Percentiles rank a stretch among this genome's conserved stretches.
These are phyloP conservation scores for Argyra leucocephala DNA, from an alignment of 2,888 invertebrate species.

Conservation along the genomic window DNA sequence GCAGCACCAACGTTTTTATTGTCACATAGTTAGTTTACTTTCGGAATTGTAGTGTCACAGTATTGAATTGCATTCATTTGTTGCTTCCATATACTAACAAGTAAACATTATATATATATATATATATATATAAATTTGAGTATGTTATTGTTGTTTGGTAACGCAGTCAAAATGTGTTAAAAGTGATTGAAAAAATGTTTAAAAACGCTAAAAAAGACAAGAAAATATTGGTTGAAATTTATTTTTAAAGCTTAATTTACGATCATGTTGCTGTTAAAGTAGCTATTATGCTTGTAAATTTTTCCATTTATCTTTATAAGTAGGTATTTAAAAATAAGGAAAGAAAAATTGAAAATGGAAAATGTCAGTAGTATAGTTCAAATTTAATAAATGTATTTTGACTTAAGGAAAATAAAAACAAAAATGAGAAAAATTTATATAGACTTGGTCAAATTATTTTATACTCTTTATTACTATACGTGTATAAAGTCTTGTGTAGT, in stretches of 20 bases:
- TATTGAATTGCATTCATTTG: background rate
- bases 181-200: conserved; percentile 6
- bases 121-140: no score
- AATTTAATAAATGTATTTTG: background rate
- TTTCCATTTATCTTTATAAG: background rate
- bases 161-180: conserved; percentile 6
- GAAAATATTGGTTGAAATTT: conserved; percentile 6
- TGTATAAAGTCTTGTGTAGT: no score
- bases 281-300: background rate
- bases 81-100: background rate
- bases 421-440: no score
- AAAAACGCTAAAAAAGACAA: conserved; percentile 4
- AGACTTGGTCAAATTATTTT: no score
- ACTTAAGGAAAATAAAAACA: background rate
- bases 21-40: background rate
- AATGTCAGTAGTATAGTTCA: background rate
- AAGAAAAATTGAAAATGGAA: no score
- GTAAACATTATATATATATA: no score
- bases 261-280: conserved; percentile 10
- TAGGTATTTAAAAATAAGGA: conserved; percentile 1
- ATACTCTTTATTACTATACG: no score
- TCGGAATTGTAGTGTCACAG: background rate
- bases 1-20: background rate
- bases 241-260: conserved; percentile 9
- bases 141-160: background rate